Base-by-base conservation (phyloP, 2,113 vertebrate species). In the Datnioides undecimradiatus region DNA sequence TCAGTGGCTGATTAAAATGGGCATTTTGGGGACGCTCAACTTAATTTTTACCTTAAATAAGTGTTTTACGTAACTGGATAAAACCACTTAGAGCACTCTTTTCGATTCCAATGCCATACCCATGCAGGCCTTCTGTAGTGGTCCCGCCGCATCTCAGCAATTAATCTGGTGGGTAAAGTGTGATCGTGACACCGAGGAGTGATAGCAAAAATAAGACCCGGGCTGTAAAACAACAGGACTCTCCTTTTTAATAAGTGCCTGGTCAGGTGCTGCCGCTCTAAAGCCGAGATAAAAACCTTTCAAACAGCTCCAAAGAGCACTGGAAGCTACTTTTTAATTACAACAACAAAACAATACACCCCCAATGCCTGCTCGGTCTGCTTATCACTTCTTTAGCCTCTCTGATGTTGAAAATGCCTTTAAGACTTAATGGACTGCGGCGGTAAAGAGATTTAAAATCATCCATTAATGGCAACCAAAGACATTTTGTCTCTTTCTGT, bases 281-380 rank as follows among this genome's bases (percentile, higher is more conserved):
- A 70, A 38, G 51, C 38, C 59, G 25, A 43, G 38, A 54, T 64
- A 59, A 72, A 72, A 82, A 73, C 51, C 31, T 45, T 51, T 36
- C 17, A 75, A 74, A 81, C n/a, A 41, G 12, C 76, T 77, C 45
- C 23, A 72, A 70, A 80, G 17, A 77, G 52, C 54, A 63, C 38
- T 36, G 6, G 31, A 67, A 51, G 64, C n/a, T 71, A 59, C 71
- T 66, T 58, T 71, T 78, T 79, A 80, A 79, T 76, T 65, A 77
- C 52, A 11, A 40, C 12, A 52, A 64, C 16, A 38, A 79, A 76
- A 58, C 57, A 78, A 64, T 31, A 41, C 27, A 63, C 34, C 58
- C 45, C 21, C 21, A 10, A 10, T 66, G 11, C 36, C 25, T 46
- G 33, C 51, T 27, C 69, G n/a, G n/a, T 75, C 45, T 55, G 43